phyloP scores from a whole-genome alignment of 2,888 invertebrate genomes.

The Anoncus sp. region DNA sequence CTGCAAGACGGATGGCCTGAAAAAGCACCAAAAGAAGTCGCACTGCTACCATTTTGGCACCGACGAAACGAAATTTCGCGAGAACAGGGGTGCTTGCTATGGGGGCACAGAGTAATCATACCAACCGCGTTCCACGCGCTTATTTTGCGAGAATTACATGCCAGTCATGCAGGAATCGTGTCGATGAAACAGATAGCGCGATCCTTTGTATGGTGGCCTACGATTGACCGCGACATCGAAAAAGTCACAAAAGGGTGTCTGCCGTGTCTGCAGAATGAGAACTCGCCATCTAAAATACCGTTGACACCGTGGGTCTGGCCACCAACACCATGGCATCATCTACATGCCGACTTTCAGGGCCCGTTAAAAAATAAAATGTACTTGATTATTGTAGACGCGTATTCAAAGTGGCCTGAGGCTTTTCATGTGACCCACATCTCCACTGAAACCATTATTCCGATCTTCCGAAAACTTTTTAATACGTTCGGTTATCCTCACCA shows the following conservation, averaged over 20 bases:
- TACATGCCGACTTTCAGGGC: conserved; percentile 17
- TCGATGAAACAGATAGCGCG: conserved; percentile 6
- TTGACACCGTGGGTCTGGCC: conserved; percentile 22
- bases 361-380: conserved; percentile 17
- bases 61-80: conserved; percentile 9
- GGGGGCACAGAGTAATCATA: conserved; percentile 7
- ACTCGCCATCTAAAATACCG: not conserved
- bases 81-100: conserved; percentile 12
- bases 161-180: conserved; percentile 26
- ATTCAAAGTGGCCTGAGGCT: conserved; percentile 22
- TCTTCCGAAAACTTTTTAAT: conserved; percentile 6
- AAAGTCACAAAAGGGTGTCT: not conserved
- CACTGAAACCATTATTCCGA: conserved; percentile 8
- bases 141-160: conserved; percentile 6
- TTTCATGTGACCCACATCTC: conserved; percentile 3
- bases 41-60: conserved; percentile 1
- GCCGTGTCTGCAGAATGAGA: not conserved
- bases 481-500: conserved; percentile 13
- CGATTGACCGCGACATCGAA: conserved; percentile 3
- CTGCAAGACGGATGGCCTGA: conserved; percentile 7
- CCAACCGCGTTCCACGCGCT: not conserved
- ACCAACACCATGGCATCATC: conserved; percentile 11
- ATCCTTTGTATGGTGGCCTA: conserved; percentile 22
- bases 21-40: not conserved
- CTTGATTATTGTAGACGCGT: conserved; percentile 12